Evolutionary conservation across 2,888 invertebrate species (phyloP).

Genomic region (Argyresthia goedartella): DNA sequence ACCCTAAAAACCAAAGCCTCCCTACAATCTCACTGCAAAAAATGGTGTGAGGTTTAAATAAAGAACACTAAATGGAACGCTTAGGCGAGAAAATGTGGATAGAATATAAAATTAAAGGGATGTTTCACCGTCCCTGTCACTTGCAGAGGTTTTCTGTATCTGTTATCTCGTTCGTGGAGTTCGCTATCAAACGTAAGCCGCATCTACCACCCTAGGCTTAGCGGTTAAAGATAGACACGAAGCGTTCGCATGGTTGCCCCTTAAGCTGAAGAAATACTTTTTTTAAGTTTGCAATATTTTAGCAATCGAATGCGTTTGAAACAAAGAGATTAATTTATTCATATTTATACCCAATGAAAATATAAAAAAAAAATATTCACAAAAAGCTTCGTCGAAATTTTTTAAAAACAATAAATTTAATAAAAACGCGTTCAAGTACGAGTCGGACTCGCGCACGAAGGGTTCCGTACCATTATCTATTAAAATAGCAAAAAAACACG

Average conservation of each 20-base stretch:
- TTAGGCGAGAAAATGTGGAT: slow-evolving; percentile 71
- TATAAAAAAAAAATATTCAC: not conserved
- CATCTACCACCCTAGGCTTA: slow-evolving; percentile 65
- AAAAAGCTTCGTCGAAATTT: too few species aligned
- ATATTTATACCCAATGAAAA: not conserved
- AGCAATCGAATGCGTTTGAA: not conserved
- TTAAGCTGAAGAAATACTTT: not conserved
- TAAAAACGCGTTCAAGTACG: too few species aligned
- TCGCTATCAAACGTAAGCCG: slow-evolving; percentile 54
- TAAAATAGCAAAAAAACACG: too few species aligned
- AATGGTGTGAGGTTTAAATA: slow-evolving; percentile 63
- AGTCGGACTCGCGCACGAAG: too few species aligned
- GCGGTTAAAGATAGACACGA: slow-evolving; percentile 67
- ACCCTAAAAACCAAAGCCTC: slow-evolving; percentile 40
- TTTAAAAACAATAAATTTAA: too few species aligned
- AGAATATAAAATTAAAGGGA: slow-evolving; percentile 69
- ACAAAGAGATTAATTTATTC: not conserved
- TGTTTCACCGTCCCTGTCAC: slow-evolving; percentile 36
- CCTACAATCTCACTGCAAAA: slow-evolving; percentile 55
- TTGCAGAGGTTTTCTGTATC: slow-evolving; percentile 22
- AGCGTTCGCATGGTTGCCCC: slow-evolving; percentile 47
- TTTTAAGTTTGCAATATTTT: not conserved
- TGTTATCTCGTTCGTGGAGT: slow-evolving; percentile 35
- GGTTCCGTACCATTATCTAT: too few species aligned
- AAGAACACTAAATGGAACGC: slow-evolving; percentile 71